Base-by-base conservation (phyloP, 2,888 invertebrate species). In the Agrotis clavis region DNA sequence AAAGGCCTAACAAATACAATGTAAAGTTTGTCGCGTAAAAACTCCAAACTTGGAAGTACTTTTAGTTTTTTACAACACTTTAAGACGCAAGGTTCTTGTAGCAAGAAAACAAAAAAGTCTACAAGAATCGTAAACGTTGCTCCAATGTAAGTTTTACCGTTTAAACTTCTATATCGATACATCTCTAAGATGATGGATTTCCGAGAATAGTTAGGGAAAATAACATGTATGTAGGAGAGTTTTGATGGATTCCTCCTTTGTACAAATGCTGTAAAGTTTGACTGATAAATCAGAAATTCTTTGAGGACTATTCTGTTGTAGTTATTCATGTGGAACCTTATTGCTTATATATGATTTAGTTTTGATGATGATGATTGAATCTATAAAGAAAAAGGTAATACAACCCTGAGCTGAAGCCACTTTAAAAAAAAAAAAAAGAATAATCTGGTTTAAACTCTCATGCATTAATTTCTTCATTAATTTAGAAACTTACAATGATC, bases 21-120 rank as follows among this genome's bases (percentile, higher is more conserved):
- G 87, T 86, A 81, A 88, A 90, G 71, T 90, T 90, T 86, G 74
- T 71, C 78, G 50, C 87, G 81, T 89, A 87, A 90, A 90, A 87
- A 84, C 83, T 83, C 74, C 64, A 71, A 87, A 89, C 75, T 84
- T 79, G 56, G 74, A 81, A 89, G 89, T 84, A 90, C 88, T 90
- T 90, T 85, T 86, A 87, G 87, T 87, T 86, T 86, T 90, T 88
- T 88, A 89, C 87, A 86, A 78, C 88, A 80, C 67, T 88, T 88
- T 87, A 86, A 88, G 83, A 71, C 68, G 74, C 72, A 69, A 71
- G 69, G 78, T 83, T 78, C 51, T 66, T 59, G 59, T 54, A 18
- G 57, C 56, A 65, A 63, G 64, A 73, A 73, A 71, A 79, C 71
- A 75, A 65, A 63, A 41, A 81, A 71, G 74, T 69, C 76, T 84